These are phyloP conservation scores for Zaprionus obscuricornis DNA, from an alignment of 2,888 invertebrate species.

Conservation along the genomic window DNA sequence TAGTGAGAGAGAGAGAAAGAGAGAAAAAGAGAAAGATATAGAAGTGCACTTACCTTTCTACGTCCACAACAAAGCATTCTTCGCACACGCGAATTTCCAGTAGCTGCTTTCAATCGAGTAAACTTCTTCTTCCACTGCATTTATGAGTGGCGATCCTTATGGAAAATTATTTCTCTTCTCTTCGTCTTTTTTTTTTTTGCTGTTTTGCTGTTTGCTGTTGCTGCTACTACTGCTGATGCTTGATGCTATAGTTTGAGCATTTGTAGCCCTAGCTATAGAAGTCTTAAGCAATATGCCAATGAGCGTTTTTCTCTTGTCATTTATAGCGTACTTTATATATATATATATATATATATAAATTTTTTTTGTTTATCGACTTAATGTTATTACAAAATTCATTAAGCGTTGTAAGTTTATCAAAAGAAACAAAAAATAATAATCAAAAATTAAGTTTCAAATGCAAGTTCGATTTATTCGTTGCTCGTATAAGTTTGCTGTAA, in stretches of 20 bases:
- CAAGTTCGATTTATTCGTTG: constrained; percentile 70
- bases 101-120: constrained; percentile 90
- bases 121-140: constrained; percentile 94
- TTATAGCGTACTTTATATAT: constrained; percentile 11
- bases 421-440: constrained; percentile 21
- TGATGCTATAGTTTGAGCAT: background rate
- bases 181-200: constrained; percentile 31
- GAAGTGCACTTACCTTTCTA: constrained; percentile 90
- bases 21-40: background rate
- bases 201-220: constrained; percentile 27
- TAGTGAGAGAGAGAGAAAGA: background rate
- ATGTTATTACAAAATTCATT: constrained; percentile 56
- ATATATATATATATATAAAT: too few relatives aligned
- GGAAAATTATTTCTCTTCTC: constrained; percentile 50
- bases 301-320: constrained; percentile 31
- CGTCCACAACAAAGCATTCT: constrained; percentile 98
- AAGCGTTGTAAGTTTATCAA: constrained; percentile 37
- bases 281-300: constrained; percentile 45
- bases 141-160: constrained; percentile 81
- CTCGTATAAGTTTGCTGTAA: constrained; percentile 59
- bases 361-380: constrained; percentile 44
- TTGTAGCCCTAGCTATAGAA: too few relatives aligned
- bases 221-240: background rate
- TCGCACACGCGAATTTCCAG: constrained; percentile 90
- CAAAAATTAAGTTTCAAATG: too few relatives aligned